A percentile compares a stretch with the other conserved stretches of the same genome.
These are phyloP conservation scores for Drosophila glabriapex DNA, from an alignment of 2,888 invertebrate species.

Conservation along the genomic window DNA sequence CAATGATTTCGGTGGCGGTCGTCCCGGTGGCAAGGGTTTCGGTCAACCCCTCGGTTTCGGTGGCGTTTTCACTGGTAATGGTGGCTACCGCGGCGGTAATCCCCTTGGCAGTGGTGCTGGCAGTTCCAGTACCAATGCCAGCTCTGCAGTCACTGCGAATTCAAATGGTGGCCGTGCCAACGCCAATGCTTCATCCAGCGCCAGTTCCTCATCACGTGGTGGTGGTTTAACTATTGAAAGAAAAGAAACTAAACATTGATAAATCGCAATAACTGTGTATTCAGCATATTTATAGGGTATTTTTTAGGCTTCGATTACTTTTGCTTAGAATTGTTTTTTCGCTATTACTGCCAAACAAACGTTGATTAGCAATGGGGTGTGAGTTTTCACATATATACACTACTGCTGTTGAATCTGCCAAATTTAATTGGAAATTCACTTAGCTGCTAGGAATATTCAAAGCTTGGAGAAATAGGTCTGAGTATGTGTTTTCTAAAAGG, in stretches of 20 bases:
- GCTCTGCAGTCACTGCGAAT: conserved; percentile 22
- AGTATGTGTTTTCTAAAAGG: background rate
- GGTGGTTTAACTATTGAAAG: conserved; percentile 8
- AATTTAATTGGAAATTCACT: background rate
- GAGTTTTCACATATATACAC: conserved; percentile 18
- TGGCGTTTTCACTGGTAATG: conserved; percentile 16
- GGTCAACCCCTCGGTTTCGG: conserved; percentile 16
- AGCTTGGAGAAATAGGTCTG: background rate
- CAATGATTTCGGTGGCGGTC: conserved; percentile 6
- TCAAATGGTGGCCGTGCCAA: conserved; percentile 25
- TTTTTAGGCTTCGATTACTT: background rate
- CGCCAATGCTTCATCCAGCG: conserved; percentile 33
- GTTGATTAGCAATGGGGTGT: conserved; percentile 38
- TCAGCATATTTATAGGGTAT: background rate
- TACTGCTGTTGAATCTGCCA: background rate
- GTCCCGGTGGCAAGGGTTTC: conserved; percentile 3
- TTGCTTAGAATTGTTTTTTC: background rate
- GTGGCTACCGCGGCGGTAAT: conserved; percentile 9
- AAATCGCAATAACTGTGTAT: background rate
- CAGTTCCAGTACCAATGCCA: conserved; percentile 29
- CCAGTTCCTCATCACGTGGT: conserved; percentile 19
- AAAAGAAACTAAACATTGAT: background rate
- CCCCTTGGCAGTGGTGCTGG: conserved; percentile 12
- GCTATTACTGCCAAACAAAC: background rate
- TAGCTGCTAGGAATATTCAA: background rate